phyloP scores from a whole-genome alignment of 2,888 invertebrate genomes.

The Ypsolopha scabrella region DNA sequence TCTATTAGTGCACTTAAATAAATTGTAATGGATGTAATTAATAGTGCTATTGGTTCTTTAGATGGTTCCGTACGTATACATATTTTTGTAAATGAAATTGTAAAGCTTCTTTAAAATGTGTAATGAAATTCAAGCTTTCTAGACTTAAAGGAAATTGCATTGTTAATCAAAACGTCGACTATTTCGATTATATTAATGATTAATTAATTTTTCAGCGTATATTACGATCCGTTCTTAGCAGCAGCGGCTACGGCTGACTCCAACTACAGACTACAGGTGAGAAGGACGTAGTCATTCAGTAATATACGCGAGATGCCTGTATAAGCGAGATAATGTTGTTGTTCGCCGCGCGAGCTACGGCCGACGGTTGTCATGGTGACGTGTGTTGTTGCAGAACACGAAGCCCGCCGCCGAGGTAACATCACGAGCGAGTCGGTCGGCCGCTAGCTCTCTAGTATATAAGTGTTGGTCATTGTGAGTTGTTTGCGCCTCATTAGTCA shows the following conservation, averaged over 20 bases:
- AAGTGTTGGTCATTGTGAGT: neutral
- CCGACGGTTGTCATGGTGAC: constrained; percentile 30
- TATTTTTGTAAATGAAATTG: too few relatives aligned
- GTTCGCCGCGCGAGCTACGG: constrained; percentile 2
- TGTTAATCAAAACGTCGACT: too few relatives aligned
- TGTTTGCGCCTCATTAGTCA: constrained; percentile 39
- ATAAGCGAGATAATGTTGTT: neutral
- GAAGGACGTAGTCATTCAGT: neutral
- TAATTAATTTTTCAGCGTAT: constrained; percentile 78
- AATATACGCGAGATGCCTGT: neutral
- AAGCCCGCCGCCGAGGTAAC: constrained; percentile 78
- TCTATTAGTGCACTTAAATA: too few relatives aligned
- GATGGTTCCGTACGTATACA: too few relatives aligned
- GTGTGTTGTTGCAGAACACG: constrained; percentile 76
- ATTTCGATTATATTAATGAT: too few relatives aligned
- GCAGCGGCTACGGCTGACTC: constrained; percentile 88
- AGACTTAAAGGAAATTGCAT: too few relatives aligned
- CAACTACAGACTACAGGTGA: constrained; percentile 93
- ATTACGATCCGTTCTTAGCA: constrained; percentile 96
- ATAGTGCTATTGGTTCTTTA: too few relatives aligned
- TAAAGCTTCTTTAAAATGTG: too few relatives aligned
- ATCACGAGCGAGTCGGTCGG: constrained; percentile 1
- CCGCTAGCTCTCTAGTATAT: neutral
- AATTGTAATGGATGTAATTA: too few relatives aligned
- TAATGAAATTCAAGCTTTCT: too few relatives aligned